phyloP scores from a whole-genome alignment of 2,113 vertebrate species.

The Sterrhoptilus dennistouni region DNA sequence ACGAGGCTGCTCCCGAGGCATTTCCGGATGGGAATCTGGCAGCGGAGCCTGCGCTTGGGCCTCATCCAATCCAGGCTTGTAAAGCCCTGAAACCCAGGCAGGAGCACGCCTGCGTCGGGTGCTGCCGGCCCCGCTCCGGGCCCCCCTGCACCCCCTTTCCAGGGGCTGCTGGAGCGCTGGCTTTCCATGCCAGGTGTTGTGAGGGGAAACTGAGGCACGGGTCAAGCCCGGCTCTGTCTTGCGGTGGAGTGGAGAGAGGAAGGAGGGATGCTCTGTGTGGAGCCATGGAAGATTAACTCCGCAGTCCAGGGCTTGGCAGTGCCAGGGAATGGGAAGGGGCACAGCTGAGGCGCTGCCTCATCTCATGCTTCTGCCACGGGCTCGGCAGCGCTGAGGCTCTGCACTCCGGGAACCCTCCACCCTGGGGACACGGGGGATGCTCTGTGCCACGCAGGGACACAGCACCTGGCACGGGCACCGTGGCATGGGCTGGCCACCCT shows the following conservation, averaged over 20 bases:
- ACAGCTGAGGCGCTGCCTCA: not conserved
- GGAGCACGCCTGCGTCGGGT: not conserved
- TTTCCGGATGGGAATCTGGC: constrained; percentile 68
- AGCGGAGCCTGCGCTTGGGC: constrained; percentile 38
- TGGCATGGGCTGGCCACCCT: not conserved
- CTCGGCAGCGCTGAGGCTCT: not conserved
- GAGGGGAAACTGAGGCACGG: not conserved
- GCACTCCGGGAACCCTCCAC: not conserved
- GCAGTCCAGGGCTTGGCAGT: not conserved
- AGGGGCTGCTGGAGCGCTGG: not conserved
- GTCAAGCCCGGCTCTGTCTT: not conserved
- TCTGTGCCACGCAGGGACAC: not conserved
- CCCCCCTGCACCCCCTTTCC: not conserved
- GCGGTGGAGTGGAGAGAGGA: not conserved
- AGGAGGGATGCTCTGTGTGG: not conserved
- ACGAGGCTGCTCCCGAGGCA: constrained; percentile 60
- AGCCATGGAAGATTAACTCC: not conserved
- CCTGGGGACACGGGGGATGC: not conserved
- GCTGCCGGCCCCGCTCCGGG: not conserved
- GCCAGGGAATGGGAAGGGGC: not conserved
- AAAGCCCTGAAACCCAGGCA: not conserved
- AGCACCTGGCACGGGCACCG: not conserved
- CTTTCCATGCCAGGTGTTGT: not conserved
- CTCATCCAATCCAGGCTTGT: constrained; percentile 40
- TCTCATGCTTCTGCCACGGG: not conserved